A percentile compares a stretch with the other conserved stretches of the same genome.
Evolutionary conservation across 2,113 vertebrate species (phyloP).

Genomic region (Bucco capensis): DNA sequence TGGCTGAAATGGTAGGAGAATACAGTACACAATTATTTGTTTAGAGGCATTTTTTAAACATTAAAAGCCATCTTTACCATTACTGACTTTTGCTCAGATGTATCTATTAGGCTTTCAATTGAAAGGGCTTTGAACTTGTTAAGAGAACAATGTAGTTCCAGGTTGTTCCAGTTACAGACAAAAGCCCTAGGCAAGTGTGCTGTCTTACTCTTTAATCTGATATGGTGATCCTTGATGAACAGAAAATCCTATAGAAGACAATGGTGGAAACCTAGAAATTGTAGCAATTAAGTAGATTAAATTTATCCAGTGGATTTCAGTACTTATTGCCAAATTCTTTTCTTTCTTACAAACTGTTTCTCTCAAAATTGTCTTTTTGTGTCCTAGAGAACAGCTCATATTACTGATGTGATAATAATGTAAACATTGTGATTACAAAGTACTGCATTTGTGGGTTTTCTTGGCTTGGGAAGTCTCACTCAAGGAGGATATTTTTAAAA

Average conservation of each 20-base stretch:
- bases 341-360: background rate
- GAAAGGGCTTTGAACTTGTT: constrained; percentile 17
- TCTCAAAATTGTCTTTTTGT: background rate
- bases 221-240: background rate
- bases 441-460: constrained; percentile 47
- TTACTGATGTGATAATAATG: constrained; percentile 16
- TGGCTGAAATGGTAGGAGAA: background rate
- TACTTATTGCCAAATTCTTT: constrained; percentile 1
- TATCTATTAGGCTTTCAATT: background rate
- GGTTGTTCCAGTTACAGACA: constrained; percentile 1
- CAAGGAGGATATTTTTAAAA: constrained; percentile 3
- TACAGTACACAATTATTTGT: background rate
- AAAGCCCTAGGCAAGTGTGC: background rate
- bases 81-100: background rate
- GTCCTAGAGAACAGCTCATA: background rate
- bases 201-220: background rate
- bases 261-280: background rate
- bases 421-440: constrained; percentile 24
- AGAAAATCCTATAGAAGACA: background rate
- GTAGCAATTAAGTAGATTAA: constrained; percentile 5
- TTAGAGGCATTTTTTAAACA: background rate
- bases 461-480: constrained; percentile 10
- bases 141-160: background rate
- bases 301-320: background rate
- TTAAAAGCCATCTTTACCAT: background rate